Evolutionary conservation across 2,113 vertebrate species (phyloP).

Genomic region (Pollachius pollachius): DNA sequence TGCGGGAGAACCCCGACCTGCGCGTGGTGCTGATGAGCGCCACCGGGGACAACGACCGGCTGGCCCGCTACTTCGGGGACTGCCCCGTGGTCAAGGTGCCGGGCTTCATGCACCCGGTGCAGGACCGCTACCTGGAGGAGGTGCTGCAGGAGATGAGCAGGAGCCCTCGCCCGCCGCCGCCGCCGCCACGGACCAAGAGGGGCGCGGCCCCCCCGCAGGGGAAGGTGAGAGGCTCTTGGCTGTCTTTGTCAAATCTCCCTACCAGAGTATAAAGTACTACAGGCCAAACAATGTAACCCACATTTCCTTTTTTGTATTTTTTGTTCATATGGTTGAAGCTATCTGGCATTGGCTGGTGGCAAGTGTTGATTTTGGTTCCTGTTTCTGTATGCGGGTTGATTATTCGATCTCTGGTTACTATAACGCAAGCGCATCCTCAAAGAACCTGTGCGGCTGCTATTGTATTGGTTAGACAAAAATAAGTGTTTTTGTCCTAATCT

Average conservation of each 20-base stretch:
- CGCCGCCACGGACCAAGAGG: slow-evolving; percentile 13
- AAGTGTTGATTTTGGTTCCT: not conserved
- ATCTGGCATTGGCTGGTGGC: too few species aligned
- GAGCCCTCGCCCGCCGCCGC: slow-evolving; percentile 1
- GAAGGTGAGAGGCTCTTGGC: slow-evolving; percentile 25
- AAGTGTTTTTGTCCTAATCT: not conserved
- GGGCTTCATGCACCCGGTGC: slow-evolving; percentile 94
- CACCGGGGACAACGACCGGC: slow-evolving; percentile 86
- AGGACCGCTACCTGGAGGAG: slow-evolving; percentile 89
- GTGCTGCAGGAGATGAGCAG: slow-evolving; percentile 81
- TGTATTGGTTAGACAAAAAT: not conserved
- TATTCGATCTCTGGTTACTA: not conserved
- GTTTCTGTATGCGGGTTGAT: not conserved
- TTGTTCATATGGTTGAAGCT: too few species aligned
- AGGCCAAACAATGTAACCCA: too few species aligned
- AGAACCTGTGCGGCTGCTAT: too few species aligned
- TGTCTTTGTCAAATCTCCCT: not conserved
- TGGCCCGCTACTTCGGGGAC: slow-evolving; percentile 86
- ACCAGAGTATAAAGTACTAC: too few species aligned
- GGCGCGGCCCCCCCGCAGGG: not conserved
- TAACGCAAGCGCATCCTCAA: too few species aligned
- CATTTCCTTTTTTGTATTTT: too few species aligned
- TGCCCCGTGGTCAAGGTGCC: slow-evolving; percentile 89
- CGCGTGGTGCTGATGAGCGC: slow-evolving; percentile 93
- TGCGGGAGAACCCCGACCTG: slow-evolving; percentile 80